Evolutionary conservation across 2,888 invertebrate genomes (phyloP), one percentile per base, ranked within the genome.

Genomic region (Acronicta alni): DNA sequence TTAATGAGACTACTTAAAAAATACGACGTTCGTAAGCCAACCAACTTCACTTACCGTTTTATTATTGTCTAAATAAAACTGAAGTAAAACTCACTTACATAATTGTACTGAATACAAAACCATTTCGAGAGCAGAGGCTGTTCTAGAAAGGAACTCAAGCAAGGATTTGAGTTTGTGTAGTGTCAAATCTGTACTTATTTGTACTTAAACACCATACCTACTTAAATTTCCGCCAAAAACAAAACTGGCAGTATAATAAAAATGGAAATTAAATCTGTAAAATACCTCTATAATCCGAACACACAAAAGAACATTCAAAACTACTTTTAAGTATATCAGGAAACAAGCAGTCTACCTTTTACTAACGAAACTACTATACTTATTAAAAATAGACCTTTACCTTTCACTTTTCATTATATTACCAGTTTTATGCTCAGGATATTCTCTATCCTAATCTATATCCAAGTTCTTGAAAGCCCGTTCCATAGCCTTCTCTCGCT

Each of bases 381-480:
- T n/a, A n/a, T 15, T 9, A 20, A 46, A 60, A 56, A 53, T 35
- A 61, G 18, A 61, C 45, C 2, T 18, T 53, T 56, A 48, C 42
- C 56, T 56, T 60, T 52, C 8, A 18, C 18, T 58, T 53, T 58
- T 71, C 54, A 67, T 51, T 55, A 70, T 51, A 61, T 16, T 48
- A 72, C 59, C 60, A 57, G 44, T 52, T 39, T 38, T 32, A 46
- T 43, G 1, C 14, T 8, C 10, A 38, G n/a, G n/a, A n/a, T n/a
- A n/a, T n/a, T n/a, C n/a, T n/a, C 62, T 17, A 45, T 63, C 44
- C 69, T 91, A 97, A 90, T 97, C 97, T 64, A 97, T 96, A 44
- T 96, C 96, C 35, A 97, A 84, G 78, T 96, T 96, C 77, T 96
- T 96, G 77, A 97, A 97, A 8, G 96, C 96, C 39, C 96, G 96